Conservation (phyloP, 2,113 vertebrate genomes). For the Capricornis sumatraensis region DNA sequence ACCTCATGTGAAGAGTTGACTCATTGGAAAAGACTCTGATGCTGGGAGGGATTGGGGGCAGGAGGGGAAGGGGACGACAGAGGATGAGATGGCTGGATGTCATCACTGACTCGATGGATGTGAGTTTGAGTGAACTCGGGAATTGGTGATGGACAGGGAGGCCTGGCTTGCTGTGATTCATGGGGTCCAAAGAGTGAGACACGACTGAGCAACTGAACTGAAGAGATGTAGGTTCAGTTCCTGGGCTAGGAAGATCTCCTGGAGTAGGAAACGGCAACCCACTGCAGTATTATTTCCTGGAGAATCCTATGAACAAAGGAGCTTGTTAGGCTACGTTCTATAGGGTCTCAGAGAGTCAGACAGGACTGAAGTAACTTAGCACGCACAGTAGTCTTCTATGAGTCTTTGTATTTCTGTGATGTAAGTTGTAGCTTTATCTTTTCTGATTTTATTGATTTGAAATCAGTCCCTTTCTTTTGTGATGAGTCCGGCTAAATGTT, state of each 20-base stretch:
- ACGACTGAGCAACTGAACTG: too few relatives aligned
- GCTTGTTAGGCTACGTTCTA: accelerated
- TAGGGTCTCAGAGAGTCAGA: background rate
- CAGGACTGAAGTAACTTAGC: background rate
- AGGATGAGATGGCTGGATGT: too few relatives aligned
- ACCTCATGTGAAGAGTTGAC: too few relatives aligned
- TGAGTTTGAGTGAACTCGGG: too few relatives aligned
- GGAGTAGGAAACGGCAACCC: background rate
- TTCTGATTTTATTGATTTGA: background rate
- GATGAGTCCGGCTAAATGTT: background rate
- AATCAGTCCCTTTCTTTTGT: background rate
- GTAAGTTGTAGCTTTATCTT: background rate
- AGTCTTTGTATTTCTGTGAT: background rate
- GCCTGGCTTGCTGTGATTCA: too few relatives aligned
- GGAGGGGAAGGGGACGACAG: too few relatives aligned
- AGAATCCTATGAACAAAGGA: background rate
- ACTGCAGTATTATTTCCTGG: background rate
- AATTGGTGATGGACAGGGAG: too few relatives aligned
- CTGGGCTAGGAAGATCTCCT: background rate
- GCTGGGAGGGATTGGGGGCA: too few relatives aligned
- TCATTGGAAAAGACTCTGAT: too few relatives aligned
- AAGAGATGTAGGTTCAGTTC: background rate
- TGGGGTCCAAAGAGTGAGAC: too few relatives aligned
- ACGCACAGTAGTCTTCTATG: background rate
- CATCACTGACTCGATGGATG: too few relatives aligned